Percentiles rank a stretch among this genome's conserved stretches.
Conservation (phyloP, 2,797 vertebrate genomes). For the Pseudochaenichthys georgianus region DNA sequence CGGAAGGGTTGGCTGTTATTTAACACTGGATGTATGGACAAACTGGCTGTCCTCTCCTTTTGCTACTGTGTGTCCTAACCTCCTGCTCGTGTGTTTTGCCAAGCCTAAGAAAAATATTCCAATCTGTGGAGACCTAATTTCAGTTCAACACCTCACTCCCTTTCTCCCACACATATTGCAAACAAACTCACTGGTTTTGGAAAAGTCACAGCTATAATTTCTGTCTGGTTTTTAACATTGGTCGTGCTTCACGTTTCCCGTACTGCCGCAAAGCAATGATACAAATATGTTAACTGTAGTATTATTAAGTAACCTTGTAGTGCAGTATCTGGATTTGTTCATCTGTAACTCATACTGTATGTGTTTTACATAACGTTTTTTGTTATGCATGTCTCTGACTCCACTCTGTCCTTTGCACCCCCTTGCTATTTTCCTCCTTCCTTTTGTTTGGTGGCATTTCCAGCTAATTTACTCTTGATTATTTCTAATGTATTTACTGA, state of each 20-base stretch:
- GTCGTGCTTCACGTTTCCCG: constrained; percentile 9
- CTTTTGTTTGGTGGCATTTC: constrained; percentile 55
- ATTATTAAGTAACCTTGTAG: constrained; percentile 11
- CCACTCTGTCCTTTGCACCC: constrained; percentile 7
- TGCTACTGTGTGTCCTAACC: constrained; percentile 48
- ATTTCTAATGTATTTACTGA: constrained; percentile 62
- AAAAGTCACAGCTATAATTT: constrained; percentile 37
- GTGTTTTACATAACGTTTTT: constrained; percentile 6
- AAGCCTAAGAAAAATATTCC: constrained; percentile 50
- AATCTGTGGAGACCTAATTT: constrained; percentile 61
- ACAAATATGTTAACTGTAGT: constrained; percentile 24
- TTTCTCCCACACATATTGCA: constrained; percentile 61
- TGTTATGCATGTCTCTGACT: neutral
- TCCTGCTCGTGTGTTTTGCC: constrained; percentile 50
- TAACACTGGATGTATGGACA: constrained; percentile 45
- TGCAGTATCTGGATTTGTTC: constrained; percentile 1
- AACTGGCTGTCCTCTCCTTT: constrained; percentile 44
- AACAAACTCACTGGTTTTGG: constrained; percentile 46
- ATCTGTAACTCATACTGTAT: too few species aligned
- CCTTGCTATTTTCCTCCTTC: constrained; percentile 4
- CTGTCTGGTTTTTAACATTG: constrained; percentile 28
- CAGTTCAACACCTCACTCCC: constrained; percentile 61
- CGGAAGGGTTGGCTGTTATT: constrained; percentile 46
- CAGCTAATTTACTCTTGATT: constrained; percentile 57
- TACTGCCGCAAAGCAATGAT: constrained; percentile 33